Evolutionary conservation across 2,113 vertebrate species (phyloP), one percentile per base, ranked within the genome.

Genomic region (Tautogolabrus adspersus): DNA sequence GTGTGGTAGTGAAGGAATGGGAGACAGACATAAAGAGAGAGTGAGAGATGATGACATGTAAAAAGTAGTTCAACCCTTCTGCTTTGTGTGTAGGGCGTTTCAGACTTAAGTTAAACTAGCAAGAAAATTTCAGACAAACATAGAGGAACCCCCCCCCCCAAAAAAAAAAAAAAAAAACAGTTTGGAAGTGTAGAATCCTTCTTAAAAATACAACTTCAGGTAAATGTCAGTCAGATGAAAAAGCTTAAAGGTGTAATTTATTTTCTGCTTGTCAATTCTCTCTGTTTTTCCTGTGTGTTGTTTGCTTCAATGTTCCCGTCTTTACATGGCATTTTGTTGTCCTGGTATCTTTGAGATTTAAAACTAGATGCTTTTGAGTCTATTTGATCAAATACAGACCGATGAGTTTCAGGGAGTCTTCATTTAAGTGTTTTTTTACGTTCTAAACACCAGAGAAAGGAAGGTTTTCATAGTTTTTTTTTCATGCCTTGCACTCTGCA

Each of bases 401-500:
- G 46, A 47, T 16, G 15, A 19, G 5, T 19, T 19, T 18, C 15
- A 18, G 16, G 40, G 11, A 3, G 11, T 42, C 9, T 9, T 42
- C 8, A 42, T 85, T 82, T 79, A 34, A 76, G 65, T 21, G 19
- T 52, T n/a, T n/a, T n/a, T 51, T 51, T 2, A 7, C 69, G 51
- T 85, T 72, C 83, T 63, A 85, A 85, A 76, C 75, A 72, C 80
- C 49, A 73, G 85, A 77, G 84, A 82, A 77, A 44, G 10, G 38
- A 57, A 69, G 37, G 34, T 51, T 84, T 83, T 72, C 68, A 77
- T 88, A 56, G 76, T 49, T 74, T 91, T 66, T 91, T 66, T 71
- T 87, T 82, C 77, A 37, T 75, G 63, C 79, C 60, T 83, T 81
- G 87, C 83, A 83, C 72, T 90, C 73, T 78, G 22, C 54, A 63